Conservation (phyloP, 2,113 vertebrate species). For the Tragelaphus imberbis region DNA sequence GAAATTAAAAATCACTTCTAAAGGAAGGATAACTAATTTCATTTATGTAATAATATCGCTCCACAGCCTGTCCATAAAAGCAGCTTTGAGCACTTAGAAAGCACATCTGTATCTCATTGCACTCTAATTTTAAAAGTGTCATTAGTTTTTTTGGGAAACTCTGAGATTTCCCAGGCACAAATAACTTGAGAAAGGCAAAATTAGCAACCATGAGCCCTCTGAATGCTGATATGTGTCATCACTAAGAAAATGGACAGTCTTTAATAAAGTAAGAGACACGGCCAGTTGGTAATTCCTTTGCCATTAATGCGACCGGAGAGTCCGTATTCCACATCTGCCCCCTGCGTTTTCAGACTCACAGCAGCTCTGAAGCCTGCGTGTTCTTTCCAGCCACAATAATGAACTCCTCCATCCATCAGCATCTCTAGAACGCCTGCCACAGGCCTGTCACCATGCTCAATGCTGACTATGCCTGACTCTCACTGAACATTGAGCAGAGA, state of each 20-base stretch:
- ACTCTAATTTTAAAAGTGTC: slow-evolving; percentile 31
- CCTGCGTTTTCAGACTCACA: background rate
- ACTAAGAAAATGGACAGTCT: background rate
- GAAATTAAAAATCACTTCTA: slow-evolving; percentile 50
- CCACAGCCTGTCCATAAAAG: slow-evolving; percentile 31
- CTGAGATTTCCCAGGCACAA: slow-evolving; percentile 7
- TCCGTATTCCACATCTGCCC: background rate
- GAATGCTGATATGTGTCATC: background rate
- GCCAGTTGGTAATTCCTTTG: background rate
- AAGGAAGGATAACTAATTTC: slow-evolving; percentile 1
- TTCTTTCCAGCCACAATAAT: background rate
- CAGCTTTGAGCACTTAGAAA: background rate
- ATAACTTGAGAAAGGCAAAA: background rate
- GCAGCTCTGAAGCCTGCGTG: background rate
- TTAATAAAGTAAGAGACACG: background rate
- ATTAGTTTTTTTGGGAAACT: slow-evolving; percentile 29
- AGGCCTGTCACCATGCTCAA: background rate
- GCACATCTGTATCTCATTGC: background rate
- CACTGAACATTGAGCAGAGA: background rate
- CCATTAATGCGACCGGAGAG: background rate
- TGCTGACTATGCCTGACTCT: background rate
- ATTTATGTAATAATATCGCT: slow-evolving; percentile 33
- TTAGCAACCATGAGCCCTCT: background rate
- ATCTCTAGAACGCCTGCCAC: background rate
- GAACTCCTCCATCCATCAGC: background rate